Percentiles rank a stretch among this genome's conserved stretches.
Conservation (phyloP, 2,113 vertebrate genomes). For the Oncorhynchus keta region DNA sequence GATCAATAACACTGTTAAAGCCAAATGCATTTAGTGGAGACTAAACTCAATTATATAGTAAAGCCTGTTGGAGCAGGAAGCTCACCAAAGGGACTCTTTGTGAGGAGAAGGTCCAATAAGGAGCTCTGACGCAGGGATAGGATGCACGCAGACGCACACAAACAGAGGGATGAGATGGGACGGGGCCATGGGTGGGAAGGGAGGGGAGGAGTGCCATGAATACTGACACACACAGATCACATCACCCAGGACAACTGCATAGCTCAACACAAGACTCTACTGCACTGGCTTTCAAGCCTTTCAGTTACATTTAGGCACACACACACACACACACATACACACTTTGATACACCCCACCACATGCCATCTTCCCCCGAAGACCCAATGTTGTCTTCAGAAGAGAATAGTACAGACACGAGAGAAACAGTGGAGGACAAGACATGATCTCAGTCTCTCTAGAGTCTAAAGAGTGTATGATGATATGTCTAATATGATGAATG, state of each 20-base stretch:
- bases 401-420: too few species aligned
- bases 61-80: constrained; percentile 72
- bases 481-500: too few species aligned
- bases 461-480: too few species aligned
- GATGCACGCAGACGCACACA: constrained; percentile 38
- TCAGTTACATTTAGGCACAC: constrained; percentile 18
- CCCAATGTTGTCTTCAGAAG: too few species aligned
- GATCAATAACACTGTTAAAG: constrained; percentile 74
- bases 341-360: too few species aligned
- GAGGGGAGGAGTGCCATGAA: background rate
- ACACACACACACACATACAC: too few species aligned
- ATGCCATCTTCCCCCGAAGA: too few species aligned
- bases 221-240: constrained; percentile 12
- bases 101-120: constrained; percentile 70
- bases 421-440: too few species aligned
- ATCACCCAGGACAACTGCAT: constrained; percentile 28
- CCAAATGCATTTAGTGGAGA: constrained; percentile 66
- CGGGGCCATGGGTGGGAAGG: background rate
- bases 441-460: too few species aligned
- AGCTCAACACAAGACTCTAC: constrained; percentile 39
- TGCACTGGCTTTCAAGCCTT: constrained; percentile 39
- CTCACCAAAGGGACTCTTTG: constrained; percentile 77
- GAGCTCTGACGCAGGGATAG: constrained; percentile 67
- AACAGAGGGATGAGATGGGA: too few species aligned
- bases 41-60: constrained; percentile 39